Percentiles rank a stretch among this genome's conserved stretches.
phyloP scores from a whole-genome alignment of 2,113 vertebrate genomes.

The Raja brachyura region DNA sequence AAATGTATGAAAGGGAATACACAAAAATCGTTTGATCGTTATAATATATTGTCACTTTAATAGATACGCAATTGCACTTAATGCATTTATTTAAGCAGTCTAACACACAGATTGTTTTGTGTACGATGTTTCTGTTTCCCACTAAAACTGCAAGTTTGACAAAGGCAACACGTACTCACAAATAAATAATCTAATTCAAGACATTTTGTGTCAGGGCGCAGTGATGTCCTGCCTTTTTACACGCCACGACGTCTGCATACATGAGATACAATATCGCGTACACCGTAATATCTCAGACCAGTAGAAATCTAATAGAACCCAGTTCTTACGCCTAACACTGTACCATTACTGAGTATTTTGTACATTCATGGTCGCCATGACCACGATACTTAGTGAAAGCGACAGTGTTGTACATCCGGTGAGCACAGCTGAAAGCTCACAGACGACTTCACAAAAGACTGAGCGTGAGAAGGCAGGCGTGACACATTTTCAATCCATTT shows the following conservation, averaged over 20 bases:
- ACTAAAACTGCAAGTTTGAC: slow-evolving; percentile 31
- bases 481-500: not conserved
- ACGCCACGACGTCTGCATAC: not conserved
- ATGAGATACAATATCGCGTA: slow-evolving; percentile 25
- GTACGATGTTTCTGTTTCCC: slow-evolving; percentile 26
- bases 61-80: not conserved
- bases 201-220: slow-evolving; percentile 3
- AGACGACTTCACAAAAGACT: slow-evolving; percentile 35
- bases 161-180: slow-evolving; percentile 22
- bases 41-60: slow-evolving; percentile 33
- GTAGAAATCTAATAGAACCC: slow-evolving; percentile 19
- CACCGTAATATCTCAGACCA: not conserved
- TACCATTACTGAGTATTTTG: slow-evolving; percentile 36
- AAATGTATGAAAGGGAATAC: not conserved
- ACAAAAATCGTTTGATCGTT: not conserved
- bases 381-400: slow-evolving; percentile 33
- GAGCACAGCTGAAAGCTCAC: slow-evolving; percentile 23
- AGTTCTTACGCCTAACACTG: slow-evolving; percentile 37
- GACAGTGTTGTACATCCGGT: slow-evolving; percentile 30
- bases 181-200: slow-evolving; percentile 37
- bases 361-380: slow-evolving; percentile 33
- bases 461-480: slow-evolving; percentile 13
- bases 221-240: not conserved
- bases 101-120: slow-evolving; percentile 17
- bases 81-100: slow-evolving; percentile 30